Conservation (phyloP, 1,140 invertebrate species). For the Pogonus chalceus region DNA sequence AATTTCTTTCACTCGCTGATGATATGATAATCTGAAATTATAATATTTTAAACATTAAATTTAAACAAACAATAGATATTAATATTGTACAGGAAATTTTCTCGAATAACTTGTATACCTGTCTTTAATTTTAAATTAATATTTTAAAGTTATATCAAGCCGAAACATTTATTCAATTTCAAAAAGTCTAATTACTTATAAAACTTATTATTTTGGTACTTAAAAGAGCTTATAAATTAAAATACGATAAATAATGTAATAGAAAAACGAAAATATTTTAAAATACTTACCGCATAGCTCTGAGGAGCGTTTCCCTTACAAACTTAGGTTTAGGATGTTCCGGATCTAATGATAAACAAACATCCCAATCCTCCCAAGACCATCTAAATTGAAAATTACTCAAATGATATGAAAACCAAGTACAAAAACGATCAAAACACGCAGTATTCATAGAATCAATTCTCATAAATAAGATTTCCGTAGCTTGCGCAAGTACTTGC, state of each 20-base stretch:
- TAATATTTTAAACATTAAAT: no score
- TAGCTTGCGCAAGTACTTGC: slow-evolving; percentile 94
- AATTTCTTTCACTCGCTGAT: slow-evolving; percentile 85
- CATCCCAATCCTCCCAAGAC: slow-evolving; percentile 96
- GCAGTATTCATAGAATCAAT: slow-evolving; percentile 95
- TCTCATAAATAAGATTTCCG: slow-evolving; percentile 91
- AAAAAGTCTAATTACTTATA: no score
- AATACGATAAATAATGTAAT: slow-evolving; percentile 1
- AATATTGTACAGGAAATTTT: no score
- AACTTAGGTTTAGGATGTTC: slow-evolving; percentile 95
- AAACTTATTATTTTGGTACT: slow-evolving; percentile 3
- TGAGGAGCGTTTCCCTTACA: slow-evolving; percentile 83
- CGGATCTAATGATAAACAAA: slow-evolving; percentile 69
- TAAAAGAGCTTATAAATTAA: slow-evolving; percentile 8
- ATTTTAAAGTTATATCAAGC: no score
- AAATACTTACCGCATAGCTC: slow-evolving; percentile 66
- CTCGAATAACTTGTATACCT: no score
- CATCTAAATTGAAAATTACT: slow-evolving; percentile 99
- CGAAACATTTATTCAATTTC: no score
- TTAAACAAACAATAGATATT: no score
- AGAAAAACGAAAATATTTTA: slow-evolving; percentile 8
- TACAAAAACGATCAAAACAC: slow-evolving; percentile 93
- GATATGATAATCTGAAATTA: slow-evolving; percentile 77
- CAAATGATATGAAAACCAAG: slow-evolving; percentile 98
- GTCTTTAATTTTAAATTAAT: no score